Conservation (phyloP, 2,888 invertebrate genomes). For the Toxonevra muliebris region DNA sequence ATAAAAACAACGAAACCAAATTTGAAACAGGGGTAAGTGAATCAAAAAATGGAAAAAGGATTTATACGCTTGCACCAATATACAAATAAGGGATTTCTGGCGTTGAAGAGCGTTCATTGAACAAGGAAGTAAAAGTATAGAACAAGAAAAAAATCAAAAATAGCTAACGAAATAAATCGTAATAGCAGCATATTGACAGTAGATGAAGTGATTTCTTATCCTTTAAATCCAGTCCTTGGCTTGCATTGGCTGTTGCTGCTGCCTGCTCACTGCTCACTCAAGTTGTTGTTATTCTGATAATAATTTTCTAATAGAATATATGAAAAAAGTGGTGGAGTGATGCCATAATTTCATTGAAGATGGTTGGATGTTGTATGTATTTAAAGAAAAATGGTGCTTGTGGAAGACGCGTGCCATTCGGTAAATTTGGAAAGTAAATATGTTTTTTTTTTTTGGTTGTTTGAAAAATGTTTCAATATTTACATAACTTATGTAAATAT, state of each 20-base stretch:
- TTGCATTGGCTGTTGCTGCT: constrained; percentile 15
- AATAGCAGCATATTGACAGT: neutral
- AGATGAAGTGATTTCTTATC: constrained; percentile 24
- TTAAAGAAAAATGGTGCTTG: neutral
- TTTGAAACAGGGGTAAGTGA: constrained; percentile 4
- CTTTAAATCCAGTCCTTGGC: constrained; percentile 20
- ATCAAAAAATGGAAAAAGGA: constrained; percentile 22
- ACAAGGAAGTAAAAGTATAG: neutral
- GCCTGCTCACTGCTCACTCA: neutral
- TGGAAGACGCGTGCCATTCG: constrained; percentile 19
- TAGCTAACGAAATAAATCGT: neutral
- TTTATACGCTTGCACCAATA: constrained; percentile 22
- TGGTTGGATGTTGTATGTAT: too few relatives aligned
- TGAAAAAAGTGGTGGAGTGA: neutral
- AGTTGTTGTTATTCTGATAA: neutral
- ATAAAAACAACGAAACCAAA: constrained; percentile 10
- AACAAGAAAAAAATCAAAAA: too few relatives aligned
- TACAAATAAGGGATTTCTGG: constrained; percentile 11
- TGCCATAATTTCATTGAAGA: neutral
- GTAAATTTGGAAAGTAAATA: too few relatives aligned
- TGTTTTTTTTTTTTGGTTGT: neutral
- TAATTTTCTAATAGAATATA: neutral
- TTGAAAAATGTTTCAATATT: constrained; percentile 36
- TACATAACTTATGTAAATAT: constrained; percentile 31
- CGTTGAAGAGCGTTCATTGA: too few relatives aligned